A percentile compares a stretch with the other conserved stretches of the same genome.
These are phyloP conservation scores for Chaetodon trifasciatus DNA, from an alignment of 2,797 vertebrate species.

Conservation along the genomic window DNA sequence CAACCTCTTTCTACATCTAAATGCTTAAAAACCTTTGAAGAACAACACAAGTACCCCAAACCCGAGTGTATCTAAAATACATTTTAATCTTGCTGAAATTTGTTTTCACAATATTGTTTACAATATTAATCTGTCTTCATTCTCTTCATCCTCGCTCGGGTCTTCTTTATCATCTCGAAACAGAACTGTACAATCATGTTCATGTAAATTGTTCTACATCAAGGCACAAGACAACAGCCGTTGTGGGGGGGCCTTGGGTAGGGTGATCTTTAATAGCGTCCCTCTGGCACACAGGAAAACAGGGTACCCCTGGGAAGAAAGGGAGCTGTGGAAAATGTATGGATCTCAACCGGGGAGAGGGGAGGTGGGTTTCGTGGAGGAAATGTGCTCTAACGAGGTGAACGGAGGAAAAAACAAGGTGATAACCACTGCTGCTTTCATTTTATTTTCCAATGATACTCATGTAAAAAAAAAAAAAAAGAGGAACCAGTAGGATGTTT, in stretches of 20 bases:
- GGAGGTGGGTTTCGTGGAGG: conserved; percentile 63
- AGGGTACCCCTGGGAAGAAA: conserved; percentile 39
- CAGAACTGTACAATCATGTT: conserved; percentile 91
- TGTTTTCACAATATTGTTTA: conserved; percentile 89
- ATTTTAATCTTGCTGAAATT: conserved; percentile 93
- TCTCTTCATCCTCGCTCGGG: conserved; percentile 67
- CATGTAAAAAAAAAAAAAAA: conserved; percentile 89
- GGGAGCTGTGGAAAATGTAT: conserved; percentile 49
- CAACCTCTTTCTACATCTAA: conserved; percentile 36
- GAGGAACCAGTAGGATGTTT: conserved; percentile 59
- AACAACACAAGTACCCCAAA: conserved; percentile 87
- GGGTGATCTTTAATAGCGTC: conserved; percentile 86
- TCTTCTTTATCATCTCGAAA: conserved; percentile 79
- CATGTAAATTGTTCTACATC: conserved; percentile 89
- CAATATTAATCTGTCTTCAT: conserved; percentile 76
- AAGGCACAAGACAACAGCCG: conserved; percentile 90
- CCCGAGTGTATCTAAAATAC: conserved; percentile 96
- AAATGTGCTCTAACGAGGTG: conserved; percentile 80
- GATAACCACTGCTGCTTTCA: conserved; percentile 81
- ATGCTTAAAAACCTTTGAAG: conserved; percentile 64
- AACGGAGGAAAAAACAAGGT: conserved; percentile 61
- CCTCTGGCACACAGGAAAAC: conserved; percentile 78
- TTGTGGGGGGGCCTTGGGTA: conserved; percentile 84
- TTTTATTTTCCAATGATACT: conserved; percentile 88
- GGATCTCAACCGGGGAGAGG: conserved; percentile 56